Base-by-base conservation (phyloP, 2,888 invertebrate species). In the Biston stratarius region DNA sequence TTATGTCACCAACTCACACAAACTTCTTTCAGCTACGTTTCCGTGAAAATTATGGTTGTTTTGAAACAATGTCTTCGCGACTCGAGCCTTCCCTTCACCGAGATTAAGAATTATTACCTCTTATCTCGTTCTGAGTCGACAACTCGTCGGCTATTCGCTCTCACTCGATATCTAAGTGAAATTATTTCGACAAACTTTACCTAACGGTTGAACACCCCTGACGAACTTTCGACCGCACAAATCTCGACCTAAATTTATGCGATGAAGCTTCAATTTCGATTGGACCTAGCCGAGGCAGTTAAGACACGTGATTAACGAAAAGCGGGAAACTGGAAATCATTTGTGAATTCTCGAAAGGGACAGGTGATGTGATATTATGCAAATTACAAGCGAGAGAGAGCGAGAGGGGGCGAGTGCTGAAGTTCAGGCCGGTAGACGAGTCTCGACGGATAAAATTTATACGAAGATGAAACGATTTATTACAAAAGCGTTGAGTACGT, bases 401-500 rank as follows among this genome's bases (percentile, higher is more conserved):
- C 72, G 86, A 78, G 92, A 92, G 73, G 73, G 83, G 73, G 83
- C 67, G 74, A 77, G 70, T 74, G 77, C 82, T 84, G 85, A 87
- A 86, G 87, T 91, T 91, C 87, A 86, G 71, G 59, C 52, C 49
- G 49, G 61, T 60, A 64, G 85, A 81, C 79, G 76, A 79, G 80
- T 77, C 81, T 80, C 82, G 79, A 77, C 80, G 84, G 89, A 88
- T 88, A 88, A 90, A 90, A 92, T 91, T 86, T 91, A 90, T 90
- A 86, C 85, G 83, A 85, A 89, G 91, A 92, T 92, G 90, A 91
- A 92, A 91, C 92, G 93, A 94, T 93, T 94, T 94, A 94, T 94
- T 91, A 92, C 92, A 88, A 90, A 91, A 92, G 91, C 94, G 92
- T 91, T 90, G 94, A 93, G 91, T 89, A 88, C 89, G 89, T 90